Evolutionary conservation across 2,888 invertebrate species (phyloP).

Genomic region (Didymodactylos carnosus): DNA sequence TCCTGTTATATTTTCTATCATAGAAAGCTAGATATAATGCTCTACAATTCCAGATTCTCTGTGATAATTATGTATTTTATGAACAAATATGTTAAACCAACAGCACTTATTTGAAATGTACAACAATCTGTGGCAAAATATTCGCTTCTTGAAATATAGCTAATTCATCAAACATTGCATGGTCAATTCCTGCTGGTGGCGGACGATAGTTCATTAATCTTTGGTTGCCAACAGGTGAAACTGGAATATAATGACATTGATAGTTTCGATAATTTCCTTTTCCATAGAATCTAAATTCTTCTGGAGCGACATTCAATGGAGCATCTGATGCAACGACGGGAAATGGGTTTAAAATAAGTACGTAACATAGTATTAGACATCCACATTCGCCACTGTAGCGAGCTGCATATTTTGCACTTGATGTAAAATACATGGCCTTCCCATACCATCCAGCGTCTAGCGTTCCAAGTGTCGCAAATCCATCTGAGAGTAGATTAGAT

Average conservation of each 20-base stretch:
- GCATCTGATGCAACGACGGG: neutral
- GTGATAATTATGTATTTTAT: too few relatives aligned
- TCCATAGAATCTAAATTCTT: neutral
- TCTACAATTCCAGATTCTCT: too few relatives aligned
- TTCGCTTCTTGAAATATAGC: neutral
- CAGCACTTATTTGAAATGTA: neutral
- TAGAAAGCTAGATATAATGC: too few relatives aligned
- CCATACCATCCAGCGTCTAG: neutral
- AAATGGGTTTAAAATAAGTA: neutral
- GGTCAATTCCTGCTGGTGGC: neutral
- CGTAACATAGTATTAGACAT: neutral
- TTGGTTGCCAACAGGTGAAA: neutral
- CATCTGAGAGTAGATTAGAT: neutral
- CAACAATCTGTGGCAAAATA: neutral
- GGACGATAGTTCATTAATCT: neutral
- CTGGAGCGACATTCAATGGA: neutral
- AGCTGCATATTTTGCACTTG: neutral
- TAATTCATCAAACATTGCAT: neutral
- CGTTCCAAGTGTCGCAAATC: neutral
- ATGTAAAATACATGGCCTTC: neutral
- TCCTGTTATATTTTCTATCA: too few relatives aligned
- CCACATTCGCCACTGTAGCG: neutral
- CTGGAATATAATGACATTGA: neutral
- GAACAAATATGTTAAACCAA: too few relatives aligned
- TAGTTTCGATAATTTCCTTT: neutral